These are phyloP conservation scores for Centruroides vittatus DNA, from an alignment of 1,140 invertebrate species.

Conservation along the genomic window DNA sequence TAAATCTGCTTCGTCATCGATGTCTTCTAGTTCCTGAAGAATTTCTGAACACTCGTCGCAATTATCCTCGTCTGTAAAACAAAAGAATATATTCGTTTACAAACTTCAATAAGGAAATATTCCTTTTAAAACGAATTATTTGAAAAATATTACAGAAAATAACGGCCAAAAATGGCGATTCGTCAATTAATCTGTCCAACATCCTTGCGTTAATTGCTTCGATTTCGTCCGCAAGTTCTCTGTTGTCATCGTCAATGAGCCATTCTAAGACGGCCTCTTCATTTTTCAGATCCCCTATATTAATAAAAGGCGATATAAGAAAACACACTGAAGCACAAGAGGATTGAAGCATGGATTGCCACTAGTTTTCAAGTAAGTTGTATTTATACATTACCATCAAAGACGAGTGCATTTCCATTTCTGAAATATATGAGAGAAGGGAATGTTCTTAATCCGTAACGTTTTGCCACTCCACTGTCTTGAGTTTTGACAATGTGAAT, in stretches of 20 bases:
- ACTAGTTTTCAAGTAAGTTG: not conserved
- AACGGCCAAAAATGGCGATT: conserved; percentile 74
- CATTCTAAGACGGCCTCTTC: conserved; percentile 46
- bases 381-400: conserved; percentile 45
- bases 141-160: conserved; percentile 63
- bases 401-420: conserved; percentile 85
- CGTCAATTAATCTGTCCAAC: conserved; percentile 68
- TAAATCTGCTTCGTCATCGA: conserved; percentile 86
- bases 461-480: conserved; percentile 55
- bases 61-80: conserved; percentile 50
- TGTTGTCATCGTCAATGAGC: conserved; percentile 83
- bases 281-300: conserved; percentile 58
- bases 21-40: conserved; percentile 72
- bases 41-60: conserved; percentile 74
- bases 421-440: conserved; percentile 82
- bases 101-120: not conserved
- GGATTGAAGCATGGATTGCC: not conserved
- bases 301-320: too few species aligned
- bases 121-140: not conserved
- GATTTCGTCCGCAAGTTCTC: conserved; percentile 84
- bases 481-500: conserved; percentile 92
- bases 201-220: conserved; percentile 78
- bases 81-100: not conserved
- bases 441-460: conserved; percentile 88
- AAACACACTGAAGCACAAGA: too few species aligned